Conservation (phyloP, 1,140 invertebrate genomes). For the Drosophila subpulchrella region DNA sequence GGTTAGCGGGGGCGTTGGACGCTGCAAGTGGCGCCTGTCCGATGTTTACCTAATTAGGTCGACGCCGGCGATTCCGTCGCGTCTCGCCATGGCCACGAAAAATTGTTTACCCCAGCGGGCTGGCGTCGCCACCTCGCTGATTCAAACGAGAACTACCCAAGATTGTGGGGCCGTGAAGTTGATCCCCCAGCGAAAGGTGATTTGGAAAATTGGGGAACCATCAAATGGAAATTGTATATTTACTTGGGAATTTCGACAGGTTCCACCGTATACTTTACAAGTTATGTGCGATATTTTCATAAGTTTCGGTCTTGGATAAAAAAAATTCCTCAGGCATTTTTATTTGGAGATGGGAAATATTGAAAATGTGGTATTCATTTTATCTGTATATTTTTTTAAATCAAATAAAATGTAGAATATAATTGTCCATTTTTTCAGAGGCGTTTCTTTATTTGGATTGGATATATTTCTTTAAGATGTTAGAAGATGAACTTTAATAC, state of each 20-base stretch:
- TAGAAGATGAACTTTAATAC: no score
- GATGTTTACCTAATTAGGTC: slow-evolving; percentile 73
- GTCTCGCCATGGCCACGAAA: slow-evolving; percentile 57
- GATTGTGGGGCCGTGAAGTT: slow-evolving; percentile 25
- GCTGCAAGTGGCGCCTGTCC: slow-evolving; percentile 65
- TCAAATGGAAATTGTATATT: slow-evolving; percentile 3
- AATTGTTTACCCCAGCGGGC: slow-evolving; percentile 43
- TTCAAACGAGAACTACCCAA: slow-evolving; percentile 12
- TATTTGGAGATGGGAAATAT: not conserved
- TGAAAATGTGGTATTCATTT: not conserved
- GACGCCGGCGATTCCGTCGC: slow-evolving; percentile 55
- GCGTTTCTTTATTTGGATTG: no score
- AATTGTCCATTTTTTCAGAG: no score
- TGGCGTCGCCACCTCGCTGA: slow-evolving; percentile 30
- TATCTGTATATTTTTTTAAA: not conserved
- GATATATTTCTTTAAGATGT: no score
- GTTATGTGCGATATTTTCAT: not conserved
- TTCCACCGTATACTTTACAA: not conserved
- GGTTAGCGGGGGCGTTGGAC: slow-evolving; percentile 26
- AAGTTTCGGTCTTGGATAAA: not conserved
- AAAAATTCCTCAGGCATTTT: not conserved
- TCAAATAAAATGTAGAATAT: not conserved
- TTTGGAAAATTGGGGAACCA: slow-evolving; percentile 19
- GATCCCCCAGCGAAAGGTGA: slow-evolving; percentile 32
- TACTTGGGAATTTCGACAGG: not conserved